These are phyloP conservation scores for Tethea ocularis DNA, from an alignment of 2,888 invertebrate species.

Conservation along the genomic window DNA sequence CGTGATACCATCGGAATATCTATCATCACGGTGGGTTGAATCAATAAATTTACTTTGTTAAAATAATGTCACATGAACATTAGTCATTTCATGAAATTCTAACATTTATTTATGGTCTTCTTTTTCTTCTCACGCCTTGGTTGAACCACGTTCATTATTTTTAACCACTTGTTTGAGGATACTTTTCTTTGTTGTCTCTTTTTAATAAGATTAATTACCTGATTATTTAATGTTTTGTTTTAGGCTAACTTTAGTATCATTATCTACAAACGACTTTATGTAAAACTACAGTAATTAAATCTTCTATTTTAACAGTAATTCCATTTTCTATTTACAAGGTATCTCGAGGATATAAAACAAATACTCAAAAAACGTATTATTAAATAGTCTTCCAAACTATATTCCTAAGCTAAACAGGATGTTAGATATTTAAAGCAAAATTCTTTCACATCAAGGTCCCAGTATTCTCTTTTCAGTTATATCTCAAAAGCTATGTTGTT, in stretches of 20 bases:
- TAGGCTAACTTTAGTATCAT: too few species aligned
- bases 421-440: not conserved
- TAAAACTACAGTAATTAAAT: too few species aligned
- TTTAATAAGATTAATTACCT: too few species aligned
- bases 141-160: slow-evolving; percentile 8
- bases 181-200: not conserved
- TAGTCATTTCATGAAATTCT: slow-evolving; percentile 18
- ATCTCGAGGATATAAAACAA: too few species aligned
- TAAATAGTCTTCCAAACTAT: not conserved
- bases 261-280: too few species aligned
- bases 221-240: too few species aligned
- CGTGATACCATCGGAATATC: slow-evolving; percentile 41
- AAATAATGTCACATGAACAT: slow-evolving; percentile 24
- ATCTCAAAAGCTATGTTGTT: not conserved
- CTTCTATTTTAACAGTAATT: too few species aligned
- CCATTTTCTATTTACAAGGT: too few species aligned
- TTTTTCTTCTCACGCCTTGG: slow-evolving; percentile 1
- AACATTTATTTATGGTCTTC: slow-evolving; percentile 1
- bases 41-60: slow-evolving; percentile 29
- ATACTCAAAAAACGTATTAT: not conserved
- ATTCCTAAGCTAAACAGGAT: not conserved
- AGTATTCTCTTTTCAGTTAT: slow-evolving; percentile 1
- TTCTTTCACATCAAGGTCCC: not conserved
- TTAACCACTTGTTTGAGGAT: not conserved
- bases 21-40: slow-evolving; percentile 39